phyloP scores from a whole-genome alignment of 2,888 invertebrate species.

The Oxycera nigricornis region DNA sequence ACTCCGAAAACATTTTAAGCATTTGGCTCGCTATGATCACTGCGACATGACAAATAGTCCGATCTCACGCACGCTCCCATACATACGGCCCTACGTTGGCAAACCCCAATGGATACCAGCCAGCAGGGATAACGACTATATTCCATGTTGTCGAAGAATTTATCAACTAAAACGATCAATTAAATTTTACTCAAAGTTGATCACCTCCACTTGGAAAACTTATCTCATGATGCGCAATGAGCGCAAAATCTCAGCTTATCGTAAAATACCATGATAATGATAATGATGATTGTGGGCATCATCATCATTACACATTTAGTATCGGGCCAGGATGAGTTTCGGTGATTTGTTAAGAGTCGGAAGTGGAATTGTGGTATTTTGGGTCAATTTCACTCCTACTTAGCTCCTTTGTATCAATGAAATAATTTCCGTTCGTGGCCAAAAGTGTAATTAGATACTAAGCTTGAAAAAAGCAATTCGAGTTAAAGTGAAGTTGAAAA shows the following conservation, averaged over 20 bases:
- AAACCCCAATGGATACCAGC: constrained; percentile 4
- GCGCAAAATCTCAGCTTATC: constrained; percentile 24
- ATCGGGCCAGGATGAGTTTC: neutral
- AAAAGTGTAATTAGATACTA: too few species aligned
- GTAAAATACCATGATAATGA: constrained; percentile 25
- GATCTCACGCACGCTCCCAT: constrained; percentile 41
- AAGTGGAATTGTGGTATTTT: neutral
- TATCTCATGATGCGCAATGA: constrained; percentile 29
- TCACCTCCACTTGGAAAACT: constrained; percentile 29
- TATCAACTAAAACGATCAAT: constrained; percentile 59
- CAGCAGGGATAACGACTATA: constrained; percentile 58
- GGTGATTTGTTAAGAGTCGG: neutral
- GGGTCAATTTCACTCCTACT: constrained; percentile 8
- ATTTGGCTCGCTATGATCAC: constrained; percentile 14
- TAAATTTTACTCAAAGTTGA: constrained; percentile 42
- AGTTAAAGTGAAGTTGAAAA: too few species aligned
- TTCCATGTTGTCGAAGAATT: constrained; percentile 60
- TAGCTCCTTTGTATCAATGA: too few species aligned
- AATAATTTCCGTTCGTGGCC: too few species aligned
- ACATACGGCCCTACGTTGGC: constrained; percentile 47
- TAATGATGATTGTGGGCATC: constrained; percentile 35
- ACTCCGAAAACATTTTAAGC: constrained; percentile 8
- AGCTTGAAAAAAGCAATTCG: too few species aligned
- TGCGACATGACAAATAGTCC: constrained; percentile 39
- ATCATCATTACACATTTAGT: constrained; percentile 24